Evolutionary conservation across 2,888 invertebrate species (phyloP), one percentile per base, ranked within the genome.

Genomic region (Lycophotia porphyrea): DNA sequence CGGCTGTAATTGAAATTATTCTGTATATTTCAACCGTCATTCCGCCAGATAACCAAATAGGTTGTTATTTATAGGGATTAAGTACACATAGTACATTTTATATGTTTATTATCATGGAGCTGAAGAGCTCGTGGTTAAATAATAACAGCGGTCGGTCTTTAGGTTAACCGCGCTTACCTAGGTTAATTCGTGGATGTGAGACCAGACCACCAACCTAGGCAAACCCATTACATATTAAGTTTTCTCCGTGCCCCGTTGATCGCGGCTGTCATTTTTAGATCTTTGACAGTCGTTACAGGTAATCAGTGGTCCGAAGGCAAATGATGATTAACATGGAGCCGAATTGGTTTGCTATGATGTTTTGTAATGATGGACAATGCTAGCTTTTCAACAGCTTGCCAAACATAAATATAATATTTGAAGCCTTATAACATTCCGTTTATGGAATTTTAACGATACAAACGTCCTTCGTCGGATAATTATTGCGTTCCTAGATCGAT

Each of bases 401-500:
- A 18, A 44, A 44, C 69, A 1, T 34, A n/a, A 13, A 9, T 4
- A 39, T 36, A 73, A 24, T 49, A 52, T 49, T 61, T n/a, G 8
- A 47, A 61, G 36, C n/a, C 4, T 24, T 52, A 15, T 67, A 18
- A 39, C 61, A 39, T 63, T 63, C 36, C 36, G 61, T 63, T 15
- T 39, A 39, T 24, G 39, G 44, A 39, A 67, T 49, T 81, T 73
- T 49, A 64, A 81, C 42, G 36, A 52, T 39, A 34, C 18, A 52
- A 71, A 71, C 52, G 58, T 55, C 58, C 71, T 78, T 81, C 55
- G 5, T 27, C 58, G 21, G 31, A 31, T 60, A 60, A 21, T 21
- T 47, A 39, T 42, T 49, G 34, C 63, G 65, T 78, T 73, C 58
- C 31, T 72, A 61, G n/a, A 81, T 52, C 39, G 61, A 27, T 65